These are phyloP conservation scores for Bacillus rossius DNA, from an alignment of 1,140 invertebrate species.

Conservation along the genomic window DNA sequence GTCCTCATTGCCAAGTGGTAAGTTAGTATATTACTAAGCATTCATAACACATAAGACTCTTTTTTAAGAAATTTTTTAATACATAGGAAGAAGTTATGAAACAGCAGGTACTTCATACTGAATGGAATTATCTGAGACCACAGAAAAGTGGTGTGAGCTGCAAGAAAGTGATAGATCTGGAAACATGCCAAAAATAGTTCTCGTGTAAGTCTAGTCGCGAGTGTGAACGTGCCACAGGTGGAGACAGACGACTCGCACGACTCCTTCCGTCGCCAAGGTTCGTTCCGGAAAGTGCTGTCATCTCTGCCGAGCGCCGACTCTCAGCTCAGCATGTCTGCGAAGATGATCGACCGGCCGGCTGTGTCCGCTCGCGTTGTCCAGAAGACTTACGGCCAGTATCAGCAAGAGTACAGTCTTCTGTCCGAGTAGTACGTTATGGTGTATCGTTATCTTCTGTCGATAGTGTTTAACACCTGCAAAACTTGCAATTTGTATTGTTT, in stretches of 20 bases:
- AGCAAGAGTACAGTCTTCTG: constrained; percentile 69
- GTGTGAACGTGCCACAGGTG: not conserved
- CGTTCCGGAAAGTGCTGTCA: constrained; percentile 48
- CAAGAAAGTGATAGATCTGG: too few species aligned
- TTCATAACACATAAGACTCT: too few species aligned
- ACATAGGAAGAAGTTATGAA: too few species aligned
- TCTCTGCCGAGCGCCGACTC: constrained; percentile 46
- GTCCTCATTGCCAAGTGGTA: too few species aligned
- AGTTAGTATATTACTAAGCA: too few species aligned
- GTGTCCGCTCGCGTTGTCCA: constrained; percentile 38
- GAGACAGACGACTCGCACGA: constrained; percentile 4
- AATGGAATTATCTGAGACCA: too few species aligned
- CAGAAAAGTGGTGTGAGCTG: too few species aligned
- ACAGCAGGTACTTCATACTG: too few species aligned
- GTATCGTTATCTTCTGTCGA: not conserved
- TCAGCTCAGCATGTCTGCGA: constrained; percentile 48
- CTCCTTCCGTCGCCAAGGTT: constrained; percentile 35
- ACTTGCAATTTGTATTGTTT: not conserved
- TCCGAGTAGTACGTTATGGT: constrained; percentile 65
- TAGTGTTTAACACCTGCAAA: too few species aligned
- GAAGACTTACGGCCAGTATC: constrained; percentile 48
- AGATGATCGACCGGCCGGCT: constrained; percentile 49
- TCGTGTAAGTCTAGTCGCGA: too few species aligned
- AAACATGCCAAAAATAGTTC: too few species aligned
- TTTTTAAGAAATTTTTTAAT: too few species aligned